Base-by-base conservation (phyloP, 2,113 vertebrate genomes). In the Crotophaga sulcirostris region DNA sequence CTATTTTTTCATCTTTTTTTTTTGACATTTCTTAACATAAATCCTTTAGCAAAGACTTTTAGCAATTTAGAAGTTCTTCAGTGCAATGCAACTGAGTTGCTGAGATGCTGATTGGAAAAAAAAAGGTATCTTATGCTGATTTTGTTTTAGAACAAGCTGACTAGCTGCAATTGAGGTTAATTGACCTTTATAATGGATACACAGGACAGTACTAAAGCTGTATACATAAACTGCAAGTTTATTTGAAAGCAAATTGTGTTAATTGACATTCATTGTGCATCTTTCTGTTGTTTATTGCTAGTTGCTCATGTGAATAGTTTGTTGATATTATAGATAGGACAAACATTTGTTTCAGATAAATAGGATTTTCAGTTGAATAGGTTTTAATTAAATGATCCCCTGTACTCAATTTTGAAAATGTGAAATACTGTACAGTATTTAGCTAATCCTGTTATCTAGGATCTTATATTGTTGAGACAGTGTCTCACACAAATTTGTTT, bases 311-410 rank as follows among this genome's bases (percentile, higher is more conserved):
- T 97, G 97, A 98, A 96, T 95, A 97, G 89, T 96, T 97, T 96
- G 95, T 98, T 98, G 97, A 97, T 97, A 93, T 91, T 97, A 91
- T 93, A 93, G 85, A 97, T 96, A 96, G 89, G 91, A 95, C 87
- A 97, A 98, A 97, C 97, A 97, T 98, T 98, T 97, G 92, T 97
- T 98, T 98, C 97, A 94, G 94, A 97, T 97, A 98, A 98, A 98
- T 96, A 94, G 90, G 93, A 33, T 96, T 97, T 98, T 98, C 97
- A 97, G 94, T 96, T 98, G 97, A 97, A 90, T 97, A 97, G 73
- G 91, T 98, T 98, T 98, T 98, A 98, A 98, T 98, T 98, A 98
- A 96, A 96, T 89, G 96, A 97, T 76, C 52, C 88, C 74, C 95
- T 94, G 52, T 94, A 90, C 60, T 94, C 96, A 58, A 55, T 96